A percentile compares a stretch with the other conserved stretches of the same genome.
phyloP scores from a whole-genome alignment of 2,113 vertebrate species.

The Pseudorectes ferrugineus region DNA sequence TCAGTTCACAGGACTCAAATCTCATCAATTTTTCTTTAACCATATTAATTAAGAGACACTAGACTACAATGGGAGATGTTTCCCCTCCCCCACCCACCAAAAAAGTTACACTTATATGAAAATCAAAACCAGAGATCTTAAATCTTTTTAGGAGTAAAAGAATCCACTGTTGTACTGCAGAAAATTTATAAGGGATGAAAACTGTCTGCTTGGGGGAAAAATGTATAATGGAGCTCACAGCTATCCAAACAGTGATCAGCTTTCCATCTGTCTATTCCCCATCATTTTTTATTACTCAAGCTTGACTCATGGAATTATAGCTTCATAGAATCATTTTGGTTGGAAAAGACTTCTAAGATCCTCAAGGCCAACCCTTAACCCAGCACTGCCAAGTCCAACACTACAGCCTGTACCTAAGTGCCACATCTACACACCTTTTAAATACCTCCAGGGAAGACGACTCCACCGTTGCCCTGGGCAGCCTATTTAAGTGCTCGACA shows the following conservation, averaged over 20 bases:
- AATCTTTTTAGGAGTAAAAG: background rate
- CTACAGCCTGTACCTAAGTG: background rate
- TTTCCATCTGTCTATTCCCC: background rate
- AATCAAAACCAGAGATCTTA: background rate
- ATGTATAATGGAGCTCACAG: background rate
- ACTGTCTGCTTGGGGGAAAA: background rate
- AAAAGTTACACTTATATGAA: background rate
- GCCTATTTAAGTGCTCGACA: background rate
- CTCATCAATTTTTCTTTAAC: background rate
- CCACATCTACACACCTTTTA: background rate
- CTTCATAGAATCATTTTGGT: background rate
- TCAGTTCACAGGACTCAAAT: background rate
- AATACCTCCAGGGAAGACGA: background rate
- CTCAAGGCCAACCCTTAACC: background rate
- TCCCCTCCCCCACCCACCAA: rapidly evolving
- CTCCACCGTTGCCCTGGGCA: background rate
- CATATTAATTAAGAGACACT: background rate
- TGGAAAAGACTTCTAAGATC: background rate
- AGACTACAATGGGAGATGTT: background rate
- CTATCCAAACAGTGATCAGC: background rate
- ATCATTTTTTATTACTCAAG: background rate
- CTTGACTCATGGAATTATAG: background rate
- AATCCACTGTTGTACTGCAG: background rate
- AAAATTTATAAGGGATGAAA: background rate
- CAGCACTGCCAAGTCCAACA: background rate